These are phyloP conservation scores for Arctia plantaginis DNA, from an alignment of 2,888 invertebrate species.

Conservation along the genomic window DNA sequence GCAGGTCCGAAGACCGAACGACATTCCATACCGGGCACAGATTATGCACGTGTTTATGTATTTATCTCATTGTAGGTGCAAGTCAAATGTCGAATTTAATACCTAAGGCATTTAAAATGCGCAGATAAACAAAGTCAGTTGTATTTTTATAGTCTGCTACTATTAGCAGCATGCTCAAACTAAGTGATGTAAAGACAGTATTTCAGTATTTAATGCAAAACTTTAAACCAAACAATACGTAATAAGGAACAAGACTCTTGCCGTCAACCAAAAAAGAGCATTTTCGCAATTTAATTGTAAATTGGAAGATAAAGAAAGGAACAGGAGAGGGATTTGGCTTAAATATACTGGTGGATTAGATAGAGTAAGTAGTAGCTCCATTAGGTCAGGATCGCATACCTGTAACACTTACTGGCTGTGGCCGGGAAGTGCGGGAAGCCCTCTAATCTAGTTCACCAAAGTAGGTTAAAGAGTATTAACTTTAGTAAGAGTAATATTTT, in stretches of 20 bases:
- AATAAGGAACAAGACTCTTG: neutral
- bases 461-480: neutral
- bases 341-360: neutral
- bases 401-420: neutral
- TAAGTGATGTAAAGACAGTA: no score
- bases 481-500: neutral
- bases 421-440: neutral
- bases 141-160: neutral
- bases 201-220: no score
- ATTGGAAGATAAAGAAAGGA: neutral
- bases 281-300: neutral
- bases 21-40: constrained; percentile 54
- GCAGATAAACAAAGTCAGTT: neutral
- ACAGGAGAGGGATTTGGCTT: neutral
- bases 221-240: neutral
- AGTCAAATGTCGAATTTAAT: neutral
- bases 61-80: neutral
- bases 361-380: neutral
- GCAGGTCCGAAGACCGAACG: constrained; percentile 62
- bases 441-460: neutral
- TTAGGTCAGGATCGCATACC: neutral
- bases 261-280: neutral
- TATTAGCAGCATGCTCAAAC: neutral
- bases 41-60: constrained; percentile 24
- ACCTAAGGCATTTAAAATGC: neutral